Evolutionary conservation across 2,888 invertebrate genomes (phyloP).

Genomic region (Thereva unica): DNA sequence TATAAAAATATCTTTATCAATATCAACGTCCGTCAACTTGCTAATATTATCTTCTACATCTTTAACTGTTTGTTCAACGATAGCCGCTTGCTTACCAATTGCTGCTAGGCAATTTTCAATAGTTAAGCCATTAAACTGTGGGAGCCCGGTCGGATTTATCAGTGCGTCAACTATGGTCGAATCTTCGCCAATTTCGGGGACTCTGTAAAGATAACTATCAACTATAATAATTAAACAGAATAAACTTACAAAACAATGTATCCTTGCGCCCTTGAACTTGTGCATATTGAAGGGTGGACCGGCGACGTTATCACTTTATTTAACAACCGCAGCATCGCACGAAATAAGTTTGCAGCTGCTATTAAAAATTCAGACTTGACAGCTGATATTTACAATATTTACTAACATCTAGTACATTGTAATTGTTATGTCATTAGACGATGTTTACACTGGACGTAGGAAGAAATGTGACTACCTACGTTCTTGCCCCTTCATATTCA

Average conservation of each 20-base stretch:
- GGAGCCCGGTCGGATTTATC: slow-evolving; percentile 70
- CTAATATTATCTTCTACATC: slow-evolving; percentile 66
- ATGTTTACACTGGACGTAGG: no score
- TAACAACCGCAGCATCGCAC: no score
- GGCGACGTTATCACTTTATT: no score
- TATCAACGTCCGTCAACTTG: slow-evolving; percentile 59
- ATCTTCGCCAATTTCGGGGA: slow-evolving; percentile 85
- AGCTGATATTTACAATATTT: no score
- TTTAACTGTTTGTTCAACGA: slow-evolving; percentile 77
- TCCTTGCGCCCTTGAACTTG: slow-evolving; percentile 22
- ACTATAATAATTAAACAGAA: neutral
- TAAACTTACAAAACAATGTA: slow-evolving; percentile 38
- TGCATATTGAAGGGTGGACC: neutral
- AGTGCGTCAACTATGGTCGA: slow-evolving; percentile 74
- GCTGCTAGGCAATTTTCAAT: slow-evolving; percentile 85
- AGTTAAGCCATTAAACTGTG: slow-evolving; percentile 78
- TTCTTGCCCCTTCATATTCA: no score
- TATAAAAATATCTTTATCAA: slow-evolving; percentile 71
- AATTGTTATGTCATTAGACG: no score
- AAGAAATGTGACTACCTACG: no score
- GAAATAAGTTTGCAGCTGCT: no score
- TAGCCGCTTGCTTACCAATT: slow-evolving; percentile 79
- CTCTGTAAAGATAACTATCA: slow-evolving; percentile 60
- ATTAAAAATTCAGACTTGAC: no score
- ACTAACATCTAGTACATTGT: no score